Conservation (phyloP, 2,797 vertebrate species). For the Pelobates cultripes region DNA sequence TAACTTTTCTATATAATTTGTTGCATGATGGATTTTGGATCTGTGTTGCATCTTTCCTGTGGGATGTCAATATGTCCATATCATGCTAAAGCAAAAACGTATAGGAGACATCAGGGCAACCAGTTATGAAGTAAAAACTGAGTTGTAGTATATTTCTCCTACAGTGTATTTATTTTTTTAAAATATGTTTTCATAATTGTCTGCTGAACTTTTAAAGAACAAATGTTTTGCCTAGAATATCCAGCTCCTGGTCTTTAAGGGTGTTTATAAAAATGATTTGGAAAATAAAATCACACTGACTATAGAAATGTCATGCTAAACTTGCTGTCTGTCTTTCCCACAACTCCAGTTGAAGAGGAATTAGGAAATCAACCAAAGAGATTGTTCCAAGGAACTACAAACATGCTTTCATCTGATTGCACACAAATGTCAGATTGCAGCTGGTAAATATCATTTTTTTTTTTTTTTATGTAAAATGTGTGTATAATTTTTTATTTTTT, state of each 20-base stretch:
- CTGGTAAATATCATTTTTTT: conserved; percentile 75
- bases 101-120: conserved; percentile 63
- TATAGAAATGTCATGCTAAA: no score
- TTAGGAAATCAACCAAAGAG: conserved; percentile 96
- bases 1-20: no score
- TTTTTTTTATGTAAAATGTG: neutral
- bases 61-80: conserved; percentile 49
- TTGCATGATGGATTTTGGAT: conserved; percentile 56
- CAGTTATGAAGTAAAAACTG: conserved; percentile 62
- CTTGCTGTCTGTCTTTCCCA: conserved; percentile 16
- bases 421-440: conserved; percentile 84
- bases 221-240: no score
- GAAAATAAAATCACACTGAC: no score
- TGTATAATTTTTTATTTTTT: no score
- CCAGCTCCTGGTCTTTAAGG: no score
- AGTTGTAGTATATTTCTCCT: conserved; percentile 65
- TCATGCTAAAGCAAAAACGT: conserved; percentile 57
- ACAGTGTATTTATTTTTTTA: conserved; percentile 26
- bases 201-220: no score
- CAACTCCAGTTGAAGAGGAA: conserved; percentile 88
- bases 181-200: no score
- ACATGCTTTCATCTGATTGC: conserved; percentile 87
- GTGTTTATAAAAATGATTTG: no score
- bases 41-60: conserved; percentile 57
- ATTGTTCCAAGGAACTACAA: conserved; percentile 94